phyloP scores from a whole-genome alignment of 1,140 invertebrate genomes.

The Drosophila suzukii region DNA sequence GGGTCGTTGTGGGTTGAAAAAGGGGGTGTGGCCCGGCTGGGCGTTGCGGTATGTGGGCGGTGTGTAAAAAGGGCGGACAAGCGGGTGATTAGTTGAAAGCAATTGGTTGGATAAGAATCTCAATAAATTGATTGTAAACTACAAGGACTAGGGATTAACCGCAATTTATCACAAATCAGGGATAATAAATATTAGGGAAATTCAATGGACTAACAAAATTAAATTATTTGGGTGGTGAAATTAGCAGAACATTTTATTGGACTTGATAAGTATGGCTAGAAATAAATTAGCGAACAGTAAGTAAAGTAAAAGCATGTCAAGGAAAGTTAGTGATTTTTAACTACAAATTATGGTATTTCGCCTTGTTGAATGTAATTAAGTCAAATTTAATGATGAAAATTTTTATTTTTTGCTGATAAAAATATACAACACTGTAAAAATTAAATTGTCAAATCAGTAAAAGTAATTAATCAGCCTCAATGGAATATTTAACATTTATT shows the following conservation, averaged over 20 bases:
- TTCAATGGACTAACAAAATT: not conserved
- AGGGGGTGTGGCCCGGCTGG: not conserved
- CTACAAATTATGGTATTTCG: too few species aligned
- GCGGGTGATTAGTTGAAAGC: constrained; percentile 40
- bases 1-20: constrained; percentile 15
- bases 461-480: too few species aligned
- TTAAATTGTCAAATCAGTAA: too few species aligned
- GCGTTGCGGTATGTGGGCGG: constrained; percentile 26
- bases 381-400: too few species aligned
- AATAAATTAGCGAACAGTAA: not conserved
- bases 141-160: not conserved
- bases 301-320: not conserved
- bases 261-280: not conserved
- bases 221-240: too few species aligned
- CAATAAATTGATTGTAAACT: constrained; percentile 34
- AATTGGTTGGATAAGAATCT: constrained; percentile 43
- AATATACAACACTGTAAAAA: too few species aligned
- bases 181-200: not conserved
- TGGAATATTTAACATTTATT: too few species aligned
- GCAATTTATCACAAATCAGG: not conserved
- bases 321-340: too few species aligned
- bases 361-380: too few species aligned
- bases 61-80: constrained; percentile 24
- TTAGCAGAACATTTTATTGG: not conserved
- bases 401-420: too few species aligned